Evolutionary conservation across 2,113 vertebrate species (phyloP).

Genomic region (Sylvilagus bachmani): DNA sequence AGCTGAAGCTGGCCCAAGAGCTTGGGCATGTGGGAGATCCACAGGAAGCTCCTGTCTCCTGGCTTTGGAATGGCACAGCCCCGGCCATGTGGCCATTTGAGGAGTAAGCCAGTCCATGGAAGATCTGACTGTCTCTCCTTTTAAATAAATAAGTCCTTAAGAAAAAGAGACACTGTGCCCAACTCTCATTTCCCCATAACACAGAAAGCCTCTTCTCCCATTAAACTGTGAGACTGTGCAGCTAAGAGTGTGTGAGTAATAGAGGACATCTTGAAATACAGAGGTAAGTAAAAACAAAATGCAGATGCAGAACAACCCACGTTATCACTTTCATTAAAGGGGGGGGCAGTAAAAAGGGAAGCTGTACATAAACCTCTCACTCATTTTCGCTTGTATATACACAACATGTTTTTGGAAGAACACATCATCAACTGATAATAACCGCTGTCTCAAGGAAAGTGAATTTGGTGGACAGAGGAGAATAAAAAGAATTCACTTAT

Average conservation of each 20-base stretch:
- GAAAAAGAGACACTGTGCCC: not conserved
- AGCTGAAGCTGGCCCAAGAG: too few species aligned
- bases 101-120: too few species aligned
- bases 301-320: not conserved
- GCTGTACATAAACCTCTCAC: not conserved
- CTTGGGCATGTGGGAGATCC: too few species aligned
- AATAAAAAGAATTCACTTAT: not conserved
- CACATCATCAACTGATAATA: not conserved
- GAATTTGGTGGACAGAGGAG: not conserved
- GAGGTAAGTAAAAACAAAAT: slow-evolving; percentile 44
- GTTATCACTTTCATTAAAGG: not conserved
- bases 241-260: not conserved
- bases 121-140: too few species aligned
- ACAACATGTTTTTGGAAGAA: slow-evolving; percentile 9
- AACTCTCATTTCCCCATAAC: not conserved
- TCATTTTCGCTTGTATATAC: not conserved
- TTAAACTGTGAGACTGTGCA: not conserved
- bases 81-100: too few species aligned
- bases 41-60: too few species aligned
- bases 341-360: not conserved
- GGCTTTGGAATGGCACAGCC: too few species aligned
- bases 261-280: not conserved
- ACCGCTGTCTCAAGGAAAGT: not conserved
- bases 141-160: too few species aligned
- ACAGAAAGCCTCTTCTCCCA: not conserved